These are phyloP conservation scores for Mus spicilegus DNA, from an alignment of 2,113 vertebrate genomes.

Conservation along the genomic window DNA sequence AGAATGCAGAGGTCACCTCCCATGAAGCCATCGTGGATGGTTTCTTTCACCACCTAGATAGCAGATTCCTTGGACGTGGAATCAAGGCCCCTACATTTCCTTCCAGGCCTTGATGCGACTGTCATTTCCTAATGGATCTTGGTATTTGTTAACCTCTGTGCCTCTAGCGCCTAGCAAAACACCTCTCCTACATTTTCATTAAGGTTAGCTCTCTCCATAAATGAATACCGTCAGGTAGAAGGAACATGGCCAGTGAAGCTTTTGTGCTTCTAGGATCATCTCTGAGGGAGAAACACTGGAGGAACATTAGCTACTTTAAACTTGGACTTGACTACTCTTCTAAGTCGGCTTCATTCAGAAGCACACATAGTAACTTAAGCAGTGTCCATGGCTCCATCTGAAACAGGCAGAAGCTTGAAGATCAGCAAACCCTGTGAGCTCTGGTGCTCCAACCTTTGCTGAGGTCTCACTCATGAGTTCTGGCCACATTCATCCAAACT, in stretches of 20 bases:
- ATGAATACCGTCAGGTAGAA: constrained; percentile 37
- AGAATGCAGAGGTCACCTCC: neutral
- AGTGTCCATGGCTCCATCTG: neutral
- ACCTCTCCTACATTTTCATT: neutral
- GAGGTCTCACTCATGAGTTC: neutral
- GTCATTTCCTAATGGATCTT: neutral
- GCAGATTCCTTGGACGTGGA: neutral
- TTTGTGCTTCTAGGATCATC: constrained; percentile 47
- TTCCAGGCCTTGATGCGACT: neutral
- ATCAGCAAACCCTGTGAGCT: neutral
- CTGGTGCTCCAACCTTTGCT: neutral
- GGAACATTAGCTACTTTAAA: constrained; percentile 10
- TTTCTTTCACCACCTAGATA: neutral
- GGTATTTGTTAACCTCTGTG: neutral
- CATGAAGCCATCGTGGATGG: neutral
- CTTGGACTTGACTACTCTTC: constrained; percentile 3
- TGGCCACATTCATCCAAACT: neutral
- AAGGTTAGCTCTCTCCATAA: constrained; percentile 4
- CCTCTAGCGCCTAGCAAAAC: neutral
- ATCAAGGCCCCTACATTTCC: neutral
- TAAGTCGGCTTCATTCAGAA: constrained; percentile 5
- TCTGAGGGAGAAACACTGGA: neutral
- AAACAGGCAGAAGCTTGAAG: neutral
- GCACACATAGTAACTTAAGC: neutral
- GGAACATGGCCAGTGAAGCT: neutral